phyloP scores from a whole-genome alignment of 2,113 vertebrate genomes.

The Hippopotamus amphibius region DNA sequence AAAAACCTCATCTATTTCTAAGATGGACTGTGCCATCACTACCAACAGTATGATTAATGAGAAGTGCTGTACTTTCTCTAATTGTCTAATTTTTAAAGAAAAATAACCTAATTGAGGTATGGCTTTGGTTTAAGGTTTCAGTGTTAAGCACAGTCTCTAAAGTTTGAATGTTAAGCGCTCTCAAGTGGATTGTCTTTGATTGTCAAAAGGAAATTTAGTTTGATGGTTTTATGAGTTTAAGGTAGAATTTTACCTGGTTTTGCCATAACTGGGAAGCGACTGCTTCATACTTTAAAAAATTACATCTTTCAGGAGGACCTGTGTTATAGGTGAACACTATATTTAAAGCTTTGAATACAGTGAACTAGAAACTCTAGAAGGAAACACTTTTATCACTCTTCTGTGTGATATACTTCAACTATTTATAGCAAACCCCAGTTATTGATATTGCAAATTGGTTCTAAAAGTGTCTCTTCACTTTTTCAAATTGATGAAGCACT shows the following conservation, averaged over 20 bases:
- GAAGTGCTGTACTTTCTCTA: neutral
- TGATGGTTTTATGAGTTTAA: neutral
- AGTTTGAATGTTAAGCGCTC: neutral
- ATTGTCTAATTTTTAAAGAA: neutral
- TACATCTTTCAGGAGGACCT: neutral
- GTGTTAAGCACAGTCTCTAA: neutral
- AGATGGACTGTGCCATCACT: neutral
- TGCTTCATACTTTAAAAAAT: neutral
- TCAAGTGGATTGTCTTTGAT: neutral
- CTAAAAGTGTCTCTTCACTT: neutral
- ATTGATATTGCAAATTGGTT: slow-evolving; percentile 39
- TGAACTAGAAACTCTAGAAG: neutral
- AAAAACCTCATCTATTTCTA: neutral
- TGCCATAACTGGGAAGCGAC: neutral
- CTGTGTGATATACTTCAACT: neutral
- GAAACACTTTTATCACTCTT: neutral
- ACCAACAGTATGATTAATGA: neutral
- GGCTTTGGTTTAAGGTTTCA: neutral
- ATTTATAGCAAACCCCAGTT: neutral
- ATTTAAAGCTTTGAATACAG: slow-evolving; percentile 4
- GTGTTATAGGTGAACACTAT: neutral
- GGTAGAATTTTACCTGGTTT: neutral
- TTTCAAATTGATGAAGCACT: slow-evolving; percentile 52
- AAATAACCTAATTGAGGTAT: neutral
- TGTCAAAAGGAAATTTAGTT: neutral